Conservation (phyloP, 2,113 vertebrate genomes). For the Stigmatopora argus region DNA sequence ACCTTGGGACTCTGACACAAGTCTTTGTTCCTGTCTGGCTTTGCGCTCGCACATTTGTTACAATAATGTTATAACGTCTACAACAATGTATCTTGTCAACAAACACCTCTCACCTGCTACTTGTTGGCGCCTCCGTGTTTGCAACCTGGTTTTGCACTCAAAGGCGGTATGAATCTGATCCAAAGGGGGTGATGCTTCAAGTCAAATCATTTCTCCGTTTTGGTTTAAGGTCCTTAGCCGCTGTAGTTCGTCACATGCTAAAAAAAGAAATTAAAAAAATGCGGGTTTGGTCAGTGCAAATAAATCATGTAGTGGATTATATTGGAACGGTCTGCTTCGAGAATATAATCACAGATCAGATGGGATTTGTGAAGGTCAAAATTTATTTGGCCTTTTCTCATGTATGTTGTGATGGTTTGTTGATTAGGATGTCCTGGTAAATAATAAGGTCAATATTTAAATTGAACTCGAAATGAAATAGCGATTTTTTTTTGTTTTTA, state of each 20-base stretch:
- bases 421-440: background rate
- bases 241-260: slow-evolving; percentile 4
- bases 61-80: slow-evolving; percentile 11
- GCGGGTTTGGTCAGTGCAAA: slow-evolving; percentile 40
- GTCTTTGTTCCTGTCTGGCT: slow-evolving; percentile 20
- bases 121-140: slow-evolving; percentile 25
- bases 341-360: slow-evolving; percentile 44
- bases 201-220: slow-evolving; percentile 1
- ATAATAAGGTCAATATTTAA: background rate
- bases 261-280: slow-evolving; percentile 45
- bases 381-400: slow-evolving; percentile 35
- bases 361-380: slow-evolving; percentile 47
- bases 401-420: slow-evolving; percentile 8
- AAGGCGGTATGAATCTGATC: slow-evolving; percentile 13
- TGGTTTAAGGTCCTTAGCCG: slow-evolving; percentile 7
- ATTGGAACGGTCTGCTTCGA: slow-evolving; percentile 18
- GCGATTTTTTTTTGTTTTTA: background rate
- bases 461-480: background rate
- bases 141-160: slow-evolving; percentile 23
- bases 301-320: slow-evolving; percentile 37
- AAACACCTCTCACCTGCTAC: slow-evolving; percentile 29
- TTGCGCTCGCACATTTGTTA: slow-evolving; percentile 35
- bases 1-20: slow-evolving; percentile 16
- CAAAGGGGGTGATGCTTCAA: slow-evolving; percentile 18
- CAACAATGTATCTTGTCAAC: slow-evolving; percentile 22